phyloP scores from a whole-genome alignment of 2,113 vertebrate genomes.

The Rhineura floridana region DNA sequence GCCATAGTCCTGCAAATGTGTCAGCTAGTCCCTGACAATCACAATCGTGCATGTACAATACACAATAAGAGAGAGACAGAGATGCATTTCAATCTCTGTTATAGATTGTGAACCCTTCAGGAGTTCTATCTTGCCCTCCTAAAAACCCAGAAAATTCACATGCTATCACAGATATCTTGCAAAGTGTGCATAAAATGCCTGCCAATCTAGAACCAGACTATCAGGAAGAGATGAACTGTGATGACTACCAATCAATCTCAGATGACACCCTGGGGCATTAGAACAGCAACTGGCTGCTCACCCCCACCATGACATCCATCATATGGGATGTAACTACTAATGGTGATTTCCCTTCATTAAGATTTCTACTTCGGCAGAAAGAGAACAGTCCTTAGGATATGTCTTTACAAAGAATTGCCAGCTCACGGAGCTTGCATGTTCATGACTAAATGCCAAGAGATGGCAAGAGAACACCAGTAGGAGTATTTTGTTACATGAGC shows the following conservation, averaged over 20 bases:
- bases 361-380: slow-evolving; percentile 3
- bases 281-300: background rate
- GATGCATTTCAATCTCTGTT: background rate
- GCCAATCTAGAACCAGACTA: background rate
- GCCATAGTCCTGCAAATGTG: background rate
- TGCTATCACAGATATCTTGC: background rate
- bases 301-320: background rate
- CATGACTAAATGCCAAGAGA: background rate
- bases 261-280: background rate
- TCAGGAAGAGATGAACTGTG: background rate
- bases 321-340: background rate
- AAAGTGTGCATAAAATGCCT: background rate
- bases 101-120: background rate
- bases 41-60: background rate
- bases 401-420: background rate
- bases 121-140: background rate
- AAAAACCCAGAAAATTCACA: background rate
- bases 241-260: too few relatives aligned
- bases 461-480: background rate
- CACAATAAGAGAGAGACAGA: background rate
- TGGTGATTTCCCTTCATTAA: background rate
- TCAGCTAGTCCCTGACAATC: background rate
- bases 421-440: background rate
- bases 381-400: background rate
- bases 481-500: background rate